Evolutionary conservation across 2,888 invertebrate species (phyloP).

Genomic region (Mimachlamys varia): DNA sequence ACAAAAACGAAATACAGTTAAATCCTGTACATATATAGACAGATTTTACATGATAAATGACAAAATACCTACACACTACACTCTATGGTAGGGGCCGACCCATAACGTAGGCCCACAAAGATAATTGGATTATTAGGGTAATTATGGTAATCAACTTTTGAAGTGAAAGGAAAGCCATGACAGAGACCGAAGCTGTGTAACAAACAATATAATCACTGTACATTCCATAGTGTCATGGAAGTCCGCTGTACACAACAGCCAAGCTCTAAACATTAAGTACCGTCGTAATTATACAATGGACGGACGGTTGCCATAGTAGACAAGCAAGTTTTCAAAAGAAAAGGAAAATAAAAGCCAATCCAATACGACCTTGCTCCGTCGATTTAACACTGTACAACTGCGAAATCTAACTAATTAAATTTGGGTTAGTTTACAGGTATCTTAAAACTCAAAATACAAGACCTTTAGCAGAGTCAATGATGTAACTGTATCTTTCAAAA

Average conservation of each 20-base stretch:
- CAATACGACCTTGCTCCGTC: not conserved
- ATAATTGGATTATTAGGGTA: not conserved
- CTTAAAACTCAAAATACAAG: not conserved
- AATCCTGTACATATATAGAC: too few species aligned
- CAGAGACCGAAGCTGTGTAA: not conserved
- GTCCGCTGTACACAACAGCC: not conserved
- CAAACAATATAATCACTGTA: too few species aligned
- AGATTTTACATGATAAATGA: too few species aligned
- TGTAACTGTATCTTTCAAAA: not conserved
- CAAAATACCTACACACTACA: not conserved
- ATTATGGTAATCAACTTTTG: not conserved
- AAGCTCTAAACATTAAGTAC: too few species aligned
- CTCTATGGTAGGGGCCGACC: not conserved
- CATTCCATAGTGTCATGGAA: not conserved
- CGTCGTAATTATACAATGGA: too few species aligned
- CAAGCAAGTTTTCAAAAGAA: not conserved
- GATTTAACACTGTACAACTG: not conserved
- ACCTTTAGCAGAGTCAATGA: not conserved
- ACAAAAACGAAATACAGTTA: too few species aligned
- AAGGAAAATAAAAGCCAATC: not conserved
- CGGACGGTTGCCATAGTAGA: too few species aligned
- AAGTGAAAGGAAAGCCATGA: not conserved
- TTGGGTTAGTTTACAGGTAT: too few species aligned
- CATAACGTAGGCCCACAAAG: not conserved
- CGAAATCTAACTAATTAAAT: not conserved